phyloP scores from a whole-genome alignment of 2,113 vertebrate genomes.

The Apteryx mantelli region DNA sequence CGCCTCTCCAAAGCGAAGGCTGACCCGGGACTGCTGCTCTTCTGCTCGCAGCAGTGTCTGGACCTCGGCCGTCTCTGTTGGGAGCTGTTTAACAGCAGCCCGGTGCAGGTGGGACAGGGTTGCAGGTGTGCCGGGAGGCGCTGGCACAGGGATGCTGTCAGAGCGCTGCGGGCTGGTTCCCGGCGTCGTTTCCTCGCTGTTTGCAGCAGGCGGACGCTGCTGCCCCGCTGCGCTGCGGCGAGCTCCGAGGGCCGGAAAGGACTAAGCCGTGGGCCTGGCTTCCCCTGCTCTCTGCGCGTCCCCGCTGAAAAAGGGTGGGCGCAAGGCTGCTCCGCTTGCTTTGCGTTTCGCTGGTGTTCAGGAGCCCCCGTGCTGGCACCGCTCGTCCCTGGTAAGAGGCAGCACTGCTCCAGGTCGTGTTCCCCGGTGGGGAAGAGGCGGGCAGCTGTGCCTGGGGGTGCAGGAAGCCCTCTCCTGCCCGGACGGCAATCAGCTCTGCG shows the following conservation, averaged over 20 bases:
- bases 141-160: background rate
- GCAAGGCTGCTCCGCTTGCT: background rate
- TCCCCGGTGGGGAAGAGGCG: background rate
- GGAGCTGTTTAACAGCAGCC: background rate
- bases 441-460: background rate
- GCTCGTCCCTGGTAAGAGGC: background rate
- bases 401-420: background rate
- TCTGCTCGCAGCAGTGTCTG: background rate
- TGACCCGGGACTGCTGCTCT: background rate
- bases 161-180: background rate
- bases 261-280: background rate
- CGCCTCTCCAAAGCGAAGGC: background rate
- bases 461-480: background rate
- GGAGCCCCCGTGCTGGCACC: background rate
- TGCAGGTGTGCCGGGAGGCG: background rate
- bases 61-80: background rate
- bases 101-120: slow-evolving; percentile 1
- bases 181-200: background rate
- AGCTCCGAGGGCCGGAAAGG: background rate
- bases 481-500: background rate
- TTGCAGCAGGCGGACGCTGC: background rate
- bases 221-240: background rate
- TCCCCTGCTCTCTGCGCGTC: background rate
- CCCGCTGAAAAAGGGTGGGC: background rate
- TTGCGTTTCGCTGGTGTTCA: background rate